Conservation (phyloP, 37 sponge, comb jelly and placozoan genomes). For the Aplysina aerophoba region DNA sequence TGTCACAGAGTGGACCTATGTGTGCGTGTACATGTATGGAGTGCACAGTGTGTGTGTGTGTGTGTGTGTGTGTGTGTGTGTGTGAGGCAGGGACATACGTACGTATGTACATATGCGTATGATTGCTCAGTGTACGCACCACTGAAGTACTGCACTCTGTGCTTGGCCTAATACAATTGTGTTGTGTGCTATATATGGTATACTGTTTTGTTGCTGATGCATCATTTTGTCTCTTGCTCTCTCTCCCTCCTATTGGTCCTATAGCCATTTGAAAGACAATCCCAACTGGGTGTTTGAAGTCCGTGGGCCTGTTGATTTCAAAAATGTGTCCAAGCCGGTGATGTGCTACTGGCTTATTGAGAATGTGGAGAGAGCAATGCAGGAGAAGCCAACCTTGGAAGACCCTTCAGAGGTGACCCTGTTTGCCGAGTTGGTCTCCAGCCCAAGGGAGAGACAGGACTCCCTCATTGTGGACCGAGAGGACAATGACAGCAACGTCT, state of each 20-base stretch:
- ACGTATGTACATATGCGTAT: slow-evolving; percentile 11
- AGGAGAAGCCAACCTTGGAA: background rate
- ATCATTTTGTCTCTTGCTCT: background rate
- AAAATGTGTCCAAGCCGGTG: slow-evolving; percentile 64
- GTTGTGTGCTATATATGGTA: no score
- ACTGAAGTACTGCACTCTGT: no score
- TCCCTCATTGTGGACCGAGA: background rate
- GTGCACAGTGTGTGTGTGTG: no score
- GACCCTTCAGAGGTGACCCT: slow-evolving; percentile 1
- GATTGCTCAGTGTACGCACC: no score
- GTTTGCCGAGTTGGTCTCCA: slow-evolving; percentile 1
- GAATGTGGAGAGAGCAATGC: slow-evolving; percentile 46
- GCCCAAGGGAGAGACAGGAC: background rate
- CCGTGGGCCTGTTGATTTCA: slow-evolving; percentile 74
- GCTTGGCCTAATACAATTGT: no score
- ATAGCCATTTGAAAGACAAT: slow-evolving; percentile 58
- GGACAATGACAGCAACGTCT: background rate
- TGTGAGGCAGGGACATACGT: background rate
- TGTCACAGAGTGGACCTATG: slow-evolving; percentile 80
- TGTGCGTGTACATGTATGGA: slow-evolving; percentile 42
- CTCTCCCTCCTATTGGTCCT: background rate
- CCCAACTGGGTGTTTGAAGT: slow-evolving; percentile 64
- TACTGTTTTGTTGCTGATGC: no score
- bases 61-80: no score
- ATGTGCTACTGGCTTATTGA: slow-evolving; percentile 75